Evolutionary conservation across 1,140 invertebrate genomes (phyloP).

Genomic region (Mamestra configurata): DNA sequence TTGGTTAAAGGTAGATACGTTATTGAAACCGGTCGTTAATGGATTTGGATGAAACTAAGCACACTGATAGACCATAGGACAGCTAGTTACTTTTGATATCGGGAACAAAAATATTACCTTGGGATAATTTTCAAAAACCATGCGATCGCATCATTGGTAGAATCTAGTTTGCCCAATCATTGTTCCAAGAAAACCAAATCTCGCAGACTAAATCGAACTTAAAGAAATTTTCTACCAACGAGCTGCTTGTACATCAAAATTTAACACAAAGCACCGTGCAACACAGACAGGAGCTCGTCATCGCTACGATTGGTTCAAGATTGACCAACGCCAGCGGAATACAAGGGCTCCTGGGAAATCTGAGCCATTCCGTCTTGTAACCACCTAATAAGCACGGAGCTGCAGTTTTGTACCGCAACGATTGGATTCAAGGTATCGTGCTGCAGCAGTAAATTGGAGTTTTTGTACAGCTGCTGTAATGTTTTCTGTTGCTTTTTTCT

Average conservation of each 20-base stretch:
- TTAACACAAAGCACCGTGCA: conserved; percentile 7
- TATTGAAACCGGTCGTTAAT: no score
- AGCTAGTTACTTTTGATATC: no score
- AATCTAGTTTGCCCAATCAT: no score
- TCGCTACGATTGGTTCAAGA: conserved; percentile 8
- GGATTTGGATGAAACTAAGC: no score
- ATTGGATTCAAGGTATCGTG: conserved; percentile 22
- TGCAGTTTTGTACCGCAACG: conserved; percentile 35
- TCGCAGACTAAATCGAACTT: neutral
- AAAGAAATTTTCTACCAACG: neutral
- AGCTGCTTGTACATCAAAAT: neutral
- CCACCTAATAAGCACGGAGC: conserved; percentile 28
- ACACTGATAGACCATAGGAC: no score
- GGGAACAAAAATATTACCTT: no score
- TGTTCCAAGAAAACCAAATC: neutral
- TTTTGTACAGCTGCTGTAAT: conserved; percentile 2
- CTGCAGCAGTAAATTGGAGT: neutral
- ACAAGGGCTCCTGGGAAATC: conserved; percentile 25
- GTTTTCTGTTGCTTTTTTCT: neutral
- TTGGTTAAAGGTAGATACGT: no score
- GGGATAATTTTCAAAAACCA: no score
- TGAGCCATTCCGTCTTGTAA: conserved; percentile 27
- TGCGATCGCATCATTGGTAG: no score
- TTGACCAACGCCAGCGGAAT: conserved; percentile 23
- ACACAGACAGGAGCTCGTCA: conserved; percentile 7